Percentiles rank a stretch among this genome's conserved stretches.
phyloP scores from a whole-genome alignment of 2,888 invertebrate genomes.

The Eupithecia exiguata region DNA sequence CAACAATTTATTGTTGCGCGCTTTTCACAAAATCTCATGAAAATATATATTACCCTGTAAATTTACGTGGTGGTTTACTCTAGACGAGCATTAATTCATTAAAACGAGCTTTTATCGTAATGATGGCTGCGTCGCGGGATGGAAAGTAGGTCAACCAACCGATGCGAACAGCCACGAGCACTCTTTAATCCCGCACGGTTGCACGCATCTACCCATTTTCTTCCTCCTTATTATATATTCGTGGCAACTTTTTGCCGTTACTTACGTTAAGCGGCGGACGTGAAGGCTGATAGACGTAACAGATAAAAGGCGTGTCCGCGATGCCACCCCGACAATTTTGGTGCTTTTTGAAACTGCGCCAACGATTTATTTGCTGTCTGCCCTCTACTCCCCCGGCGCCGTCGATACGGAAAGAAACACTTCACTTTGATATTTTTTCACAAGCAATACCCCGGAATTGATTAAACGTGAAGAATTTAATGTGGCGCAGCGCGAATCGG shows the following conservation, averaged over 20 bases:
- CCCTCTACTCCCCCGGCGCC: constrained; percentile 59
- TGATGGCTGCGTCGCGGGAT: constrained; percentile 53
- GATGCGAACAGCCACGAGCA: constrained; percentile 54
- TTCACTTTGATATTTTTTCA: constrained; percentile 70
- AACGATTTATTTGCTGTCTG: constrained; percentile 79
- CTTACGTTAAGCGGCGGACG: constrained; percentile 66
- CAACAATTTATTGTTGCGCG: constrained; percentile 34
- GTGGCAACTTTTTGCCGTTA: constrained; percentile 62
- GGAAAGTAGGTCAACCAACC: constrained; percentile 58
- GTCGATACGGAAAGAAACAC: constrained; percentile 71
- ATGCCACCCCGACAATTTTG: constrained; percentile 71
- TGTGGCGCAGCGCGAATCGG: constrained; percentile 67
- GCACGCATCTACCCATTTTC: constrained; percentile 54
- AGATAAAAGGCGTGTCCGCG: constrained; percentile 80
- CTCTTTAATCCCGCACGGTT: constrained; percentile 58
- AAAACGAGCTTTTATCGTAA: constrained; percentile 62
- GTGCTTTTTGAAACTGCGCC: constrained; percentile 77
- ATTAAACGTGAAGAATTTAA: constrained; percentile 79
- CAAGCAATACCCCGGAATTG: constrained; percentile 65
- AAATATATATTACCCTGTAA: constrained; percentile 28
- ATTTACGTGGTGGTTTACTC: constrained; percentile 40
- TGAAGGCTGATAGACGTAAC: constrained; percentile 75
- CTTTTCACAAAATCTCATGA: constrained; percentile 29
- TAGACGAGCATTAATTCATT: constrained; percentile 56
- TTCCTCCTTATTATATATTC: constrained; percentile 64